Evolutionary conservation across 1,140 invertebrate species (phyloP), one percentile per base, ranked within the genome.

Genomic region (Cydia strobilella): DNA sequence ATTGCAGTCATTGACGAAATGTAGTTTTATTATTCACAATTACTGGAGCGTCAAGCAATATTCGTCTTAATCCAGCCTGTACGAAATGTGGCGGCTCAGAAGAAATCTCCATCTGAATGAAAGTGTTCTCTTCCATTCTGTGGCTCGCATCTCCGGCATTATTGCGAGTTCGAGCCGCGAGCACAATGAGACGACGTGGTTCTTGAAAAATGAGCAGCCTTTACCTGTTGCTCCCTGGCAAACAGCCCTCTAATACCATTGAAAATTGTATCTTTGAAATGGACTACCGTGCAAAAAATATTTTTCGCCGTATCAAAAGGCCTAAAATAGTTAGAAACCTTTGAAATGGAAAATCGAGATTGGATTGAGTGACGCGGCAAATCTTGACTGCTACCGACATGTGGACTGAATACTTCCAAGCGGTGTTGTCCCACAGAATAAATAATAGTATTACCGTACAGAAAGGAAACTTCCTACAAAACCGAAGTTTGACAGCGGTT

Each of bases 171-270:
- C 65, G 65, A 69, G 65, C 65, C 27, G 27, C 15, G 65, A 35
- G 31, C 65, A 69, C 65, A 69, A 69, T 69, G 65, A 65, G 31
- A 80, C 72, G 74, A 74, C 12, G 74, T 48, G 69, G 73, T 12
- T 59, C 65, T 75, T 78, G 79, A 79, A 77, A 79, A 79, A 77
- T 76, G 73, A 77, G 59, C 71, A 66, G 42, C 62, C 77, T 74
- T 76, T 74, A 81, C 80, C 76, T 79, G 80, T 81, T 81, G 80
- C 80, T 18, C 15, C 15, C 23, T 35, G 23, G 35, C 15, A 35
- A 69, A 39, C 65, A 39, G 27, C 65, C 31, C 54, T 35, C 65
- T 18, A n/a, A 35, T 69, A 31, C 31, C 31, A 69, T 69, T 69
- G 65, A 39, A 66, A 6, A 35, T 39, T 13, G 31, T 59, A 35